Evolutionary conservation across 2,113 vertebrate genomes (phyloP), one percentile per base, ranked within the genome.

Genomic region (Siniperca knerii): DNA sequence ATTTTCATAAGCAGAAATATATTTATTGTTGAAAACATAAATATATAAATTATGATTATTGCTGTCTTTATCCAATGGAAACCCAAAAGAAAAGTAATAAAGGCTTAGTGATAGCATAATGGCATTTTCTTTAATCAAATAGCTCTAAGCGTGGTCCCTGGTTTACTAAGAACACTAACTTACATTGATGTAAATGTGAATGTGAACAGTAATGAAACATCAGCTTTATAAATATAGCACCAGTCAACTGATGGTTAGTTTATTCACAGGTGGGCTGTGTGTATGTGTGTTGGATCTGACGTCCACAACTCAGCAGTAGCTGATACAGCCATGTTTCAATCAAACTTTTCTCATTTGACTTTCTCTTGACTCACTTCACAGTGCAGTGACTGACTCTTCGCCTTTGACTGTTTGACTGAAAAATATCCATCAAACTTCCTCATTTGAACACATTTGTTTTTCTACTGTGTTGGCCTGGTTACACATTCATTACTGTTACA

Each of bases 1-100:
- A 81, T 65, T 86, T 95, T 91, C 68, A 88, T 92, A 66, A 91
- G 87, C 91, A 93, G 92, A 95, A 95, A 95, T 93, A 90, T 88
- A 90, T 95, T 95, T 95, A 95, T 95, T 95, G 88, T 92, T 92
- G 84, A 94, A 94, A 95, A 93, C 94, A 96, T 95, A 95, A 94
- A 95, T 95, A 95, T 94, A 96, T 95, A 95, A 95, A 95, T 95
- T 95, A 95, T 93, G 89, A 91, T 93, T 89, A 87, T 90, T 91
- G 85, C 81, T 86, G 87, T 92, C 73, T 84, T 89, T 89, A 90
- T 87, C 86, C 81, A 91, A 90, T 75, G 75, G 84, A 92, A 87
- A 80, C 71, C 86, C 75, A 76, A 72, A 86, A 61, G 81, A 76
- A 88, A 84, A 77, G 58, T 69, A 70, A 79, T 44, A 75, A 81